phyloP scores from a whole-genome alignment of 1,140 invertebrate species.

The Parapsyche elsis region DNA sequence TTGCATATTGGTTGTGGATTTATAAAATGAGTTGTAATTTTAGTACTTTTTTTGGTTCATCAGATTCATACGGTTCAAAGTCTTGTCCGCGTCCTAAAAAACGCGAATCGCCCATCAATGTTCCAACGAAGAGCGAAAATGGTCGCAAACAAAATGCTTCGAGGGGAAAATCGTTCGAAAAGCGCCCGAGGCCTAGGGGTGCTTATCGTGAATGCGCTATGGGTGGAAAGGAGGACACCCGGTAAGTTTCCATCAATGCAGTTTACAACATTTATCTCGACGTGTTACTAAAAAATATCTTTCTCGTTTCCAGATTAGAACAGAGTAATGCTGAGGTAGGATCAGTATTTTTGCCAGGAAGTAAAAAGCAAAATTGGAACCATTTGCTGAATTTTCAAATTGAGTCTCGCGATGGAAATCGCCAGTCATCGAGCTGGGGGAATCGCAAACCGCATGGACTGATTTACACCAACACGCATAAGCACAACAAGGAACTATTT shows the following conservation, averaged over 20 bases:
- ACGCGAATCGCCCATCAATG: conserved; percentile 70
- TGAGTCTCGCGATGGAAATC: conserved; percentile 70
- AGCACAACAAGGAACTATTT: conserved; percentile 93
- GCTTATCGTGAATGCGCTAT: conserved; percentile 66
- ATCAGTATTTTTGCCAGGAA: conserved; percentile 82
- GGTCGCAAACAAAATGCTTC: conserved; percentile 71
- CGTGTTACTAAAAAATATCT: neutral
- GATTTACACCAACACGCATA: conserved; percentile 69
- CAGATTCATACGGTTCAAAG: conserved; percentile 71
- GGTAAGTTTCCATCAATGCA: conserved; percentile 62
- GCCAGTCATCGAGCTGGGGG: conserved; percentile 57
- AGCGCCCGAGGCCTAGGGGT: conserved; percentile 80
- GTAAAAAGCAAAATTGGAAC: conserved; percentile 92
- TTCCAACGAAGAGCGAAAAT: conserved; percentile 71
- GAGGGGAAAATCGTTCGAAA: conserved; percentile 74
- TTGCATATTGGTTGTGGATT: too few relatives aligned
- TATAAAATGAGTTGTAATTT: neutral
- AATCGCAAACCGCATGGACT: conserved; percentile 60
- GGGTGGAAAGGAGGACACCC: conserved; percentile 78
- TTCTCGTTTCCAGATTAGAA: conserved; percentile 60
- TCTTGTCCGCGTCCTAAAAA: conserved; percentile 73
- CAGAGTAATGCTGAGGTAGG: conserved; percentile 79
- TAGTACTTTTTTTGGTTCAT: conserved; percentile 49
- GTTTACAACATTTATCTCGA: neutral
- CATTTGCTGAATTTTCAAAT: conserved; percentile 92